Evolutionary conservation across 2,888 invertebrate genomes (phyloP).

Genomic region (Limulus polyphemus): DNA sequence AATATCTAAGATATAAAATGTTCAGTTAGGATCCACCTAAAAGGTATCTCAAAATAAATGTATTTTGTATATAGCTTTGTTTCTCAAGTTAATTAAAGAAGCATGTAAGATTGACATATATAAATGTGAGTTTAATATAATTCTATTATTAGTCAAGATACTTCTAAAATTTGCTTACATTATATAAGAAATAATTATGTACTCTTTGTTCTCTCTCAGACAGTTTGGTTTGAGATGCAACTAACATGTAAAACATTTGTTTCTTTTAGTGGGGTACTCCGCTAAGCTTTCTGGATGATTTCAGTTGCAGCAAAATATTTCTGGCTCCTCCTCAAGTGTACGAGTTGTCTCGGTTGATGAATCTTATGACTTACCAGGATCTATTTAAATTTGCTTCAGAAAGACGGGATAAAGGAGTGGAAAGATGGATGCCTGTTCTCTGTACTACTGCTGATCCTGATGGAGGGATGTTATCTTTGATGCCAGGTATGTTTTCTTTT

Average conservation of each 20-base stretch:
- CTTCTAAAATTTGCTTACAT: too few relatives aligned
- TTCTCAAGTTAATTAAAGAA: too few relatives aligned
- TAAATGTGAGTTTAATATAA: not conserved
- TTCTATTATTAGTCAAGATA: not conserved
- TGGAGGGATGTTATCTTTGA: constrained; percentile 42
- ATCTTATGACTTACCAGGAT: constrained; percentile 45
- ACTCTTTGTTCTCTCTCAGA: too few relatives aligned
- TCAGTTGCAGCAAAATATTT: constrained; percentile 37
- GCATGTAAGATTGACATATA: too few relatives aligned
- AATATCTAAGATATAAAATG: too few relatives aligned
- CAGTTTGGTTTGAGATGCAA: not conserved
- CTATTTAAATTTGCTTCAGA: constrained; percentile 48
- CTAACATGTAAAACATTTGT: constrained; percentile 22
- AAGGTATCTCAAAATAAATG: too few relatives aligned
- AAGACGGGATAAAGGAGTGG: constrained; percentile 45
- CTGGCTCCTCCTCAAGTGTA: constrained; percentile 65
- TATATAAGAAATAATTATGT: not conserved
- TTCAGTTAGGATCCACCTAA: too few relatives aligned
- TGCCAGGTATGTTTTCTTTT: constrained; percentile 47
- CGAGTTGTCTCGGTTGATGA: constrained; percentile 53
- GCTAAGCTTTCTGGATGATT: constrained; percentile 40
- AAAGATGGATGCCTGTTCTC: constrained; percentile 45
- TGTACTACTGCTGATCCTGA: constrained; percentile 44
- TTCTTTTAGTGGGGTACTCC: constrained; percentile 54
- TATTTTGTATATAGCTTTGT: too few relatives aligned